These are phyloP conservation scores for Pantala flavescens DNA, from an alignment of 1,140 invertebrate species.

Conservation along the genomic window DNA sequence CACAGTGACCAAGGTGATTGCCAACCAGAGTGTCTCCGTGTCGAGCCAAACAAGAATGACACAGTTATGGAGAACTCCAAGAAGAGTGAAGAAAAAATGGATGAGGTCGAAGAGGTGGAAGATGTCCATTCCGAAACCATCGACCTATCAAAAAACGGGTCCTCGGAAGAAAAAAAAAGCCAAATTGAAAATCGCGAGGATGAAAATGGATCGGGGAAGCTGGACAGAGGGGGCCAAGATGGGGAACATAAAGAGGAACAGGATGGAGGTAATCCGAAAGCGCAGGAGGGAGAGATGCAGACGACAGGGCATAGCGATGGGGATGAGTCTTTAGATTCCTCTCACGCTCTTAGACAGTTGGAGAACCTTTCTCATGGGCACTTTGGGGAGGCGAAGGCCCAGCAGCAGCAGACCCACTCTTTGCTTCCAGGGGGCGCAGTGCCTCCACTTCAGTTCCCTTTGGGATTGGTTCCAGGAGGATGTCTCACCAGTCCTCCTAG, in stretches of 20 bases:
- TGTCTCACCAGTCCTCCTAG: constrained; percentile 36
- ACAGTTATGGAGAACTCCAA: constrained; percentile 29
- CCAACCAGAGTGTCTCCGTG: constrained; percentile 24
- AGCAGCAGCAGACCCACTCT: constrained; percentile 19
- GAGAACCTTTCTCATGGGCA: constrained; percentile 71
- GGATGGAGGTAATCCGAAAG: not conserved
- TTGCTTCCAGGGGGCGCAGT: constrained; percentile 33
- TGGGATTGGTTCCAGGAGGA: constrained; percentile 37
- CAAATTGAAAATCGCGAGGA: not conserved
- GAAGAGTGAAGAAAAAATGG: constrained; percentile 17
- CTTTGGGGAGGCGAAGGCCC: constrained; percentile 43
- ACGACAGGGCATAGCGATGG: constrained; percentile 46
- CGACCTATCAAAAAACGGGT: not conserved
- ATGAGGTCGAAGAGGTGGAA: constrained; percentile 26
- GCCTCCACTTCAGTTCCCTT: constrained; percentile 40
- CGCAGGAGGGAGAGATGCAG: constrained; percentile 33
- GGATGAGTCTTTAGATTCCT: constrained; percentile 48
- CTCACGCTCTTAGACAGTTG: constrained; percentile 63
- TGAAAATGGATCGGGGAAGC: not conserved
- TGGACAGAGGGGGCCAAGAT: not conserved
- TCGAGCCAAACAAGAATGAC: constrained; percentile 22
- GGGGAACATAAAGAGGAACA: not conserved
- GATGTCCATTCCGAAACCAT: constrained; percentile 13
- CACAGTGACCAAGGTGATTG: constrained; percentile 36
- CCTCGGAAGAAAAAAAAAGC: constrained; percentile 1